Conservation (phyloP, 2,888 invertebrate species). For the Cataglyphis rosenhaueri region DNA sequence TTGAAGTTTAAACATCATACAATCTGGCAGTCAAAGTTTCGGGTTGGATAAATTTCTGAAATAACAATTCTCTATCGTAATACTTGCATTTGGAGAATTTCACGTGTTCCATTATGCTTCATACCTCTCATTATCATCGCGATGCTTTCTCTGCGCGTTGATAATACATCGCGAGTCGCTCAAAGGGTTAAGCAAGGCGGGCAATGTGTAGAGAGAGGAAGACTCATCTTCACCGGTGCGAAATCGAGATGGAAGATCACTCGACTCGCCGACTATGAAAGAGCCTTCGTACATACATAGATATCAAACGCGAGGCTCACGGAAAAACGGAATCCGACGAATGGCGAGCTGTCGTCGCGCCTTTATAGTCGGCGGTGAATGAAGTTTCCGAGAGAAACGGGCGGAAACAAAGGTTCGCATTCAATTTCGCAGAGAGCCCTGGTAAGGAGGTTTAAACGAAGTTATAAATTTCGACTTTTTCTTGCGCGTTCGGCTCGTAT, state of each 20-base stretch:
- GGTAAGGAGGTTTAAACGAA: slow-evolving; percentile 46
- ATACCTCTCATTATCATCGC: slow-evolving; percentile 32
- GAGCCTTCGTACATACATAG: slow-evolving; percentile 34
- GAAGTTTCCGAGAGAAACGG: slow-evolving; percentile 1
- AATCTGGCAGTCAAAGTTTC: slow-evolving; percentile 21
- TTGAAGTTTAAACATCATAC: slow-evolving; percentile 20
- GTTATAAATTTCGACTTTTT: slow-evolving; percentile 47
- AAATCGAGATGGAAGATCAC: slow-evolving; percentile 34
- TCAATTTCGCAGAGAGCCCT: slow-evolving; percentile 41
- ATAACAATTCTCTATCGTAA: slow-evolving; percentile 34
- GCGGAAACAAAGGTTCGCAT: slow-evolving; percentile 39
- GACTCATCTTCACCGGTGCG: too few relatives aligned
- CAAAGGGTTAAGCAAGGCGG: slow-evolving; percentile 12
- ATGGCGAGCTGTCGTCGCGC: slow-evolving; percentile 20
- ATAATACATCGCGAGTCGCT: not conserved
- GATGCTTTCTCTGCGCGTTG: slow-evolving; percentile 14
- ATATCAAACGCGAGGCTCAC: slow-evolving; percentile 57
- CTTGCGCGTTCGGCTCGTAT: slow-evolving; percentile 16
- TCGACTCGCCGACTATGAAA: slow-evolving; percentile 19
- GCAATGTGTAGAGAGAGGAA: not conserved
- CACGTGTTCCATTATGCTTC: slow-evolving; percentile 33
- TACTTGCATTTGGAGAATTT: slow-evolving; percentile 36
- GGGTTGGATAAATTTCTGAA: slow-evolving; percentile 37
- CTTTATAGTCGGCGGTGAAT: slow-evolving; percentile 25
- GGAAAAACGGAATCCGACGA: slow-evolving; percentile 56